These are phyloP conservation scores for Puma concolor DNA, from an alignment of 2,113 vertebrate genomes.

Conservation along the genomic window DNA sequence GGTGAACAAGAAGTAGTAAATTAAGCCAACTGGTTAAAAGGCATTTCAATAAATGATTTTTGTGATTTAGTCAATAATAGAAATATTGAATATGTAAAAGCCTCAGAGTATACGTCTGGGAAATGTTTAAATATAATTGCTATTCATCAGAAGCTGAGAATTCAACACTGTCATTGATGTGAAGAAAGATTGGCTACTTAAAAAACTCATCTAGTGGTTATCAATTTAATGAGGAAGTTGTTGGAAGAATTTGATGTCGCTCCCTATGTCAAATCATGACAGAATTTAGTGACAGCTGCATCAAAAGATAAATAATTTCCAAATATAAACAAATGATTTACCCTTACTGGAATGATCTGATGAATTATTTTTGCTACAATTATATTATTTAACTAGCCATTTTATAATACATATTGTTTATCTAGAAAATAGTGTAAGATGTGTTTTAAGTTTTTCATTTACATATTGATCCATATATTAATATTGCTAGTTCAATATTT, in stretches of 20 bases:
- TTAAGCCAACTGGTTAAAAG: not conserved
- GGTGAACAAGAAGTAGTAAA: not conserved
- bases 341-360: not conserved
- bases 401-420: not conserved
- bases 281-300: not conserved
- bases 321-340: not conserved
- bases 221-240: not conserved
- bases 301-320: not conserved
- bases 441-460: not conserved
- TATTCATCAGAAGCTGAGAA: not conserved
- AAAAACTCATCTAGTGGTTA: not conserved
- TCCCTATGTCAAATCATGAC: not conserved
- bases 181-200: not conserved
- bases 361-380: not conserved
- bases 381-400: not conserved
- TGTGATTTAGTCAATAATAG: not conserved
- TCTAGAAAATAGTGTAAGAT: not conserved
- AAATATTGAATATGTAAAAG: not conserved
- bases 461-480: not conserved
- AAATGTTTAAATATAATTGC: not conserved
- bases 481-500: not conserved
- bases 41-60: not conserved
- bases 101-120: not conserved
- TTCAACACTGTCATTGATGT: not conserved
- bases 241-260: not conserved